Percentiles rank a stretch among this genome's conserved stretches.
Evolutionary conservation across 2,888 invertebrate species (phyloP).

Genomic region (Drosophila anceps): DNA sequence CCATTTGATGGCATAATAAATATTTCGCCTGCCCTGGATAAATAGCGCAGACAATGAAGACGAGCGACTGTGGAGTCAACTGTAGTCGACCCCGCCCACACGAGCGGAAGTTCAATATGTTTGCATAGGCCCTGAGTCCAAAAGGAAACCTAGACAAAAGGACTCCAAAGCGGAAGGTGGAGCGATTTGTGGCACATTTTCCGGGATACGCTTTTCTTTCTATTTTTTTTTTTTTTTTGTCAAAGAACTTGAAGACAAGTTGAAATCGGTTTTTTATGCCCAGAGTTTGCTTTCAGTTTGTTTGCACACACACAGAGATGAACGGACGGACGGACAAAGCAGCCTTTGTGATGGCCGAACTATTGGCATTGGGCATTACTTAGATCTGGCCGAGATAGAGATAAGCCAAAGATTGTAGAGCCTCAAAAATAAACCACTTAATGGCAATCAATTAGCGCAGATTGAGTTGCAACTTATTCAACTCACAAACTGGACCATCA

Average conservation of each 20-base stretch:
- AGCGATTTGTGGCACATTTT: conserved; percentile 59
- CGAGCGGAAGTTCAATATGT: conserved; percentile 80
- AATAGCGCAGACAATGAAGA: conserved; percentile 68
- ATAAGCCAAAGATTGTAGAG: conserved; percentile 5
- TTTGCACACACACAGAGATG: conserved; percentile 29
- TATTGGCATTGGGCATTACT: conserved; percentile 58
- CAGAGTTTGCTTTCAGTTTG: conserved; percentile 43
- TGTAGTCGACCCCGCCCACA: conserved; percentile 42
- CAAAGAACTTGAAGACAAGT: conserved; percentile 43
- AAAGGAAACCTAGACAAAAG: conserved; percentile 31
- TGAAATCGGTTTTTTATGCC: conserved; percentile 53
- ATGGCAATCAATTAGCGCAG: conserved; percentile 76
- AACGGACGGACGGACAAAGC: conserved; percentile 3
- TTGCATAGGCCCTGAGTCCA: conserved; percentile 64
- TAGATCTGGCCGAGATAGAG: conserved; percentile 19
- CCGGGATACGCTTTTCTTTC: conserved; percentile 17
- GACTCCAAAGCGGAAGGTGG: conserved; percentile 50
- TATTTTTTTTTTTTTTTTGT: conserved; percentile 27
- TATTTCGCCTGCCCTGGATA: conserved; percentile 68
- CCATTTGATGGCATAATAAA: conserved; percentile 78
- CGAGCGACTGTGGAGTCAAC: conserved; percentile 40
- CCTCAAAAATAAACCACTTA: conserved; percentile 59
- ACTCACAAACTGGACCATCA: conserved; percentile 35
- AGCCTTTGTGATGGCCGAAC: conserved; percentile 46
- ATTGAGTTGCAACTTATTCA: conserved; percentile 55